Evolutionary conservation across 2,888 invertebrate genomes (phyloP).

Genomic region (Spodoptera exigua): DNA sequence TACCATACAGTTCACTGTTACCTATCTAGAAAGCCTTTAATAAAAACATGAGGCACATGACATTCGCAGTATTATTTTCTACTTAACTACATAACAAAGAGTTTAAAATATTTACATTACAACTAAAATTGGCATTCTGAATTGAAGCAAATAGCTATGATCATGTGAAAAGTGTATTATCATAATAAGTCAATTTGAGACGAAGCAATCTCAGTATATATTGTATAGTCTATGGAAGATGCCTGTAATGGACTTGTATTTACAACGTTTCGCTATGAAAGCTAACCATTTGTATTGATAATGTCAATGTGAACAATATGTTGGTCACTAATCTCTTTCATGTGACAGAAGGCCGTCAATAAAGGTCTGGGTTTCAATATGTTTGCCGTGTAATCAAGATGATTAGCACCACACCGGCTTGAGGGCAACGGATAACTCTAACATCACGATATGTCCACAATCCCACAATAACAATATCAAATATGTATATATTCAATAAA

Average conservation of each 20-base stretch:
- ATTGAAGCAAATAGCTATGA: no score
- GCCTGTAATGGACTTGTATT: slow-evolving; percentile 16
- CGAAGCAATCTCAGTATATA: no score
- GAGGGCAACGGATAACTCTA: slow-evolving; percentile 49
- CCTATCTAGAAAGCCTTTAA: no score
- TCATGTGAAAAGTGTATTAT: no score
- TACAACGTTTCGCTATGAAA: slow-evolving; percentile 23
- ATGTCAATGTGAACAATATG: slow-evolving; percentile 50
- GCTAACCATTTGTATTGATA: slow-evolving; percentile 29
- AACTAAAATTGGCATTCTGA: no score
- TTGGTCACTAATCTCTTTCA: slow-evolving; percentile 65
- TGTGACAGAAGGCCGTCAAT: slow-evolving; percentile 57
- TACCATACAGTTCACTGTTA: no score
- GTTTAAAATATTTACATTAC: no score
- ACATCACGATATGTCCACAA: slow-evolving; percentile 57
- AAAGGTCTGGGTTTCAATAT: slow-evolving; percentile 49
- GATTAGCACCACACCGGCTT: slow-evolving; percentile 39
- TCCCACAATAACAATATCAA: slow-evolving; percentile 34
- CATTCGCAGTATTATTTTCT: no score
- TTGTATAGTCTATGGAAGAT: no score
- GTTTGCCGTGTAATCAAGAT: slow-evolving; percentile 54
- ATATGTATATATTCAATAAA: slow-evolving; percentile 25
- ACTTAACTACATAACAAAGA: no score
- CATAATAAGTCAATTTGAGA: not conserved
- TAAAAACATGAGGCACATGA: no score